phyloP scores from a whole-genome alignment of 2,113 vertebrate species.

The Cephalopholis sonnerati region DNA sequence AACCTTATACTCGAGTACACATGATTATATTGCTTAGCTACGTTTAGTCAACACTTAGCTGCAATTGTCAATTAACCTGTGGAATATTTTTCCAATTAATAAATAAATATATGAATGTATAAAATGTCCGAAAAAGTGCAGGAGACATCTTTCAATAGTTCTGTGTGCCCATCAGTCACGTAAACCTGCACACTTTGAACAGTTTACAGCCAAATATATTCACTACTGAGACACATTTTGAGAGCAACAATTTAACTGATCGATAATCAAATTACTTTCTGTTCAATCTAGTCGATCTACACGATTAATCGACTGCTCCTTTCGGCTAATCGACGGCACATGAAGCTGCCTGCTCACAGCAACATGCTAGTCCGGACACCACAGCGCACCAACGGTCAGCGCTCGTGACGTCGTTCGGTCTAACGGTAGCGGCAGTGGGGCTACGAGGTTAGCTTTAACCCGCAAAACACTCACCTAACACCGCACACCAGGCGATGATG shows the following conservation, averaged over 20 bases:
- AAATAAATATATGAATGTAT: background rate
- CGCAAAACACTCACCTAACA: conserved; percentile 77
- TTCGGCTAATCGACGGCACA: too few relatives aligned
- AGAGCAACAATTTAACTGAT: background rate
- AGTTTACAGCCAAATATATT: too few relatives aligned
- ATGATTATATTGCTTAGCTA: too few relatives aligned
- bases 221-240: too few relatives aligned
- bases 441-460: background rate
- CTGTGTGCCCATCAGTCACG: too few relatives aligned
- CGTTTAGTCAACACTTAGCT: background rate
- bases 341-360: background rate
- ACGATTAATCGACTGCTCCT: background rate
- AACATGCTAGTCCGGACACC: background rate
- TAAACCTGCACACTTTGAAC: too few relatives aligned
- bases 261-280: background rate
- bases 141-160: background rate
- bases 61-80: background rate
- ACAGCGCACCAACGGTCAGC: background rate
- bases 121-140: background rate
- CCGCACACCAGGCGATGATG: conserved; percentile 51
- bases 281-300: too few relatives aligned
- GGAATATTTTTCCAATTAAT: background rate
- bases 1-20: background rate
- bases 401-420: background rate
- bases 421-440: background rate